These are phyloP conservation scores for Paralvinella palmiformis DNA, from an alignment of 1,140 invertebrate genomes.

Conservation along the genomic window DNA sequence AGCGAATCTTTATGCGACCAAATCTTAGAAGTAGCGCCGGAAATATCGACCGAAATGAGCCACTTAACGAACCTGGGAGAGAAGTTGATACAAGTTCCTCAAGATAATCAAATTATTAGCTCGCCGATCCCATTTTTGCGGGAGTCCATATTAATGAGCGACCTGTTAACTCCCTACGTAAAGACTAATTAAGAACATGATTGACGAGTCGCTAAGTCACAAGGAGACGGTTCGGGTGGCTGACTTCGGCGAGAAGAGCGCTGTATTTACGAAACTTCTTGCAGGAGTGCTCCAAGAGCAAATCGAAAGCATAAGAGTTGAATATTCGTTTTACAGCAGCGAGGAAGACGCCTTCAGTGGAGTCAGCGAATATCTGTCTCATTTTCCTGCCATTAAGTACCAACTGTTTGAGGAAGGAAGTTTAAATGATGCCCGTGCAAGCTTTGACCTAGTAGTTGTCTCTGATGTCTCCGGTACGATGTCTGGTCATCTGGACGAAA, in stretches of 20 bases:
- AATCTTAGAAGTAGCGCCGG: no score
- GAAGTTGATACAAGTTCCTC: no score
- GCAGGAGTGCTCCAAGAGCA: background rate
- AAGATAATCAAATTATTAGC: no score
- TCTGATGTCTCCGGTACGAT: background rate
- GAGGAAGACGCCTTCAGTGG: background rate
- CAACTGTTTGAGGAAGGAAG: background rate
- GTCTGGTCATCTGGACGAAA: background rate
- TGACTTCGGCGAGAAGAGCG: background rate
- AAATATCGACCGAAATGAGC: no score
- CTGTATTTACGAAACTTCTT: background rate
- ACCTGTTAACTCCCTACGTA: no score
- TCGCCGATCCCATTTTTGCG: no score
- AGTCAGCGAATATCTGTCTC: background rate
- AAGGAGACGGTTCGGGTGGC: background rate
- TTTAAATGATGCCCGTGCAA: background rate
- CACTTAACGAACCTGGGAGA: no score
- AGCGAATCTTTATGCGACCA: no score
- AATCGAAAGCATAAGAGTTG: background rate
- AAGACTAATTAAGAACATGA: no score
- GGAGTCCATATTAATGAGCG: no score
- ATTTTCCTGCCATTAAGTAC: background rate
- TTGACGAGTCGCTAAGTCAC: background rate
- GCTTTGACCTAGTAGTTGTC: background rate
- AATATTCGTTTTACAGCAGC: background rate